Percentiles rank a stretch among this genome's conserved stretches.
Evolutionary conservation across 2,797 vertebrate genomes (phyloP).

Genomic region (Paramormyrops hopkinsi): DNA sequence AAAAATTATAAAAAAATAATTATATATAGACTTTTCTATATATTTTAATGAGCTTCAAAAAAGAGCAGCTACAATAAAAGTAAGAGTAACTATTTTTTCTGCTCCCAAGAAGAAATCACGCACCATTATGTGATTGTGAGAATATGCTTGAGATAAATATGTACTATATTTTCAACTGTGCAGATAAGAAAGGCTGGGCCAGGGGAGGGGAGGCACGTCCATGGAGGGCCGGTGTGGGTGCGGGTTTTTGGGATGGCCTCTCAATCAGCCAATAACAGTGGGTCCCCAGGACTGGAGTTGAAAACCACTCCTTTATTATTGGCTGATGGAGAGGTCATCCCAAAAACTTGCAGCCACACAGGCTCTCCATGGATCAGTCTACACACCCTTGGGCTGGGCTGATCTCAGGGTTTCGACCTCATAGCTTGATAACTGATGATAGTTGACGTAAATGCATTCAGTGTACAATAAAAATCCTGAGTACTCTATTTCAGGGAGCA

Average conservation of each 20-base stretch:
- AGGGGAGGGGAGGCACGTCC: not conserved
- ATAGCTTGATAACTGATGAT: not conserved
- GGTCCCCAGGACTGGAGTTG: not conserved
- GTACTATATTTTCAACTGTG: not conserved
- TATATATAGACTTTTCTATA: not conserved
- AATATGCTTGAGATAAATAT: not conserved
- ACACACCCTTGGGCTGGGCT: not conserved
- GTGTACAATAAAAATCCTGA: not conserved
- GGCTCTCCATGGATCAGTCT: not conserved
- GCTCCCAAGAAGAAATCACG: not conserved
- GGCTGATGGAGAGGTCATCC: not conserved
- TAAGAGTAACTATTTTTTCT: not conserved
- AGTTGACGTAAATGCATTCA: not conserved
- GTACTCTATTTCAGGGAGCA: not conserved
- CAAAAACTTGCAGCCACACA: not conserved
- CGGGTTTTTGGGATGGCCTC: not conserved
- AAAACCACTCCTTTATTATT: not conserved
- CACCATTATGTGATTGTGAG: not conserved
- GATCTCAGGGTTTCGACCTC: not conserved
- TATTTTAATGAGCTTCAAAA: not conserved
- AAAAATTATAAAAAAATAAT: not conserved
- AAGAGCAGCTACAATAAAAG: not conserved
- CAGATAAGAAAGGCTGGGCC: not conserved
- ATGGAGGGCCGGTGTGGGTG: not conserved
- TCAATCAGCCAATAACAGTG: not conserved